Evolutionary conservation across 2,888 invertebrate genomes (phyloP).

Genomic region (Dryocosmus kuriphilus): DNA sequence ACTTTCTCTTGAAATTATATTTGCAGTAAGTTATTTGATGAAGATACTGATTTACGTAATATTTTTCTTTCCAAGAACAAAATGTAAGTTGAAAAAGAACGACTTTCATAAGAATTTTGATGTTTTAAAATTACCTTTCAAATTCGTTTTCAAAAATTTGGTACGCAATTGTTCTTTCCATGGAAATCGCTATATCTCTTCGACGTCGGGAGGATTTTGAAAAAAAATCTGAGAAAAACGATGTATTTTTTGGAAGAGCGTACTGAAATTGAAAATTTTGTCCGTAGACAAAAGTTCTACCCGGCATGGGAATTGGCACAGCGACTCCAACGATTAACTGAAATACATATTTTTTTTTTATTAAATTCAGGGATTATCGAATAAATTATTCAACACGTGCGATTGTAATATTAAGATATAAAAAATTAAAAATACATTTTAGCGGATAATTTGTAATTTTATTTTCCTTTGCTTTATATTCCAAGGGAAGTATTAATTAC

Average conservation of each 20-base stretch:
- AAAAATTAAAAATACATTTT: no score
- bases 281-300: constrained; percentile 80
- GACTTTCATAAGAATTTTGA: background rate
- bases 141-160: constrained; percentile 76
- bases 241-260: constrained; percentile 79
- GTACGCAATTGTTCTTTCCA: constrained; percentile 69
- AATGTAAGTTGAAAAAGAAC: background rate
- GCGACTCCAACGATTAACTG: constrained; percentile 82
- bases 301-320: constrained; percentile 80
- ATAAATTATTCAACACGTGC: no score
- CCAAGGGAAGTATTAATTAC: no score
- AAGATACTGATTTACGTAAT: background rate
- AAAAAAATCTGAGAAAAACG: constrained; percentile 79
- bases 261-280: constrained; percentile 85
- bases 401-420: no score
- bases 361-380: background rate
- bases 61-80: background rate
- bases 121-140: constrained; percentile 66
- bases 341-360: constrained; percentile 53
- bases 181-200: constrained; percentile 55
- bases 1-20: background rate
- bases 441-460: no score
- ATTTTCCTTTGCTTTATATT: no score
- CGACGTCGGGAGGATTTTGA: constrained; percentile 68
- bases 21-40: background rate